These are phyloP conservation scores for Melinopterus prodromus DNA, from an alignment of 2,888 invertebrate genomes.

Conservation along the genomic window DNA sequence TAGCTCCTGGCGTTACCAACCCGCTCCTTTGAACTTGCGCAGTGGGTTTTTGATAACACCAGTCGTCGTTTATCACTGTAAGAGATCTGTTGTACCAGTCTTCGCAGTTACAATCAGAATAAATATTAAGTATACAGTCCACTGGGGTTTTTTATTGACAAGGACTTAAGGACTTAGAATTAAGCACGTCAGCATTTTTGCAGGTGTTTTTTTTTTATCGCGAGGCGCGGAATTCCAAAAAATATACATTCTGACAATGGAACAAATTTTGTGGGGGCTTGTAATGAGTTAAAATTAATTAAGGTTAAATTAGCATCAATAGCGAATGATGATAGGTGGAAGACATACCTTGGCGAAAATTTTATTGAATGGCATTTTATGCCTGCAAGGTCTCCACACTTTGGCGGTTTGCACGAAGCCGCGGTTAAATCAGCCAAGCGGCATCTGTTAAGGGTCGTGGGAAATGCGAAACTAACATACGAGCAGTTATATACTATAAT, in stretches of 20 bases:
- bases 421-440: neutral
- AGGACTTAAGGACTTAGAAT: too few relatives aligned
- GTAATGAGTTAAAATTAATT: neutral
- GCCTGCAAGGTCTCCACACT: neutral
- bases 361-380: neutral
- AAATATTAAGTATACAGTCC: too few relatives aligned
- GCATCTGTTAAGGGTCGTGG: neutral
- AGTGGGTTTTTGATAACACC: too few relatives aligned
- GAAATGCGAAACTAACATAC: too few relatives aligned
- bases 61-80: too few relatives aligned
- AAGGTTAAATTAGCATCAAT: neutral
- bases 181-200: neutral
- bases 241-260: neutral
- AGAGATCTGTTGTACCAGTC: too few relatives aligned
- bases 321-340: neutral
- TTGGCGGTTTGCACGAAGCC: neutral
- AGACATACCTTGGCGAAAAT: neutral
- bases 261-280: neutral
- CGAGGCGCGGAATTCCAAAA: neutral
- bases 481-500: neutral
- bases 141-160: too few relatives aligned
- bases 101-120: too few relatives aligned
- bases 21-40: too few relatives aligned
- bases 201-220: neutral
- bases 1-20: too few relatives aligned